Evolutionary conservation across 2,888 invertebrate genomes (phyloP), one percentile per base, ranked within the genome.

Genomic region (Temnothorax unifasciatus): DNA sequence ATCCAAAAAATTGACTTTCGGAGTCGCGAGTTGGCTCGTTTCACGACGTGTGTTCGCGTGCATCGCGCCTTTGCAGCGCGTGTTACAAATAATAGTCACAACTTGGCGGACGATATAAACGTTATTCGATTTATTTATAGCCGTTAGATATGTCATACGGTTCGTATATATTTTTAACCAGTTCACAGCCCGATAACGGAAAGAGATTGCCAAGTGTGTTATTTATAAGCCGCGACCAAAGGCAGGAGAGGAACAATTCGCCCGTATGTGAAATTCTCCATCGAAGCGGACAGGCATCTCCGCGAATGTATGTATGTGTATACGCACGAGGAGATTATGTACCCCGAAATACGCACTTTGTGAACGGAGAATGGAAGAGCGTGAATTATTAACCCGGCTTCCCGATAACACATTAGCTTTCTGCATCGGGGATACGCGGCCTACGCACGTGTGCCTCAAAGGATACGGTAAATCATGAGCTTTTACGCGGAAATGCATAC

Each of bases 171-270:
- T 79, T 79, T 79, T 79, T 81, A 81, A 81, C 71, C 71, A 41
- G 71, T 81, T 81, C 79, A 71, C 71, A 81, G 79, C 71, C 71
- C 79, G 79, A 81, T 81, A 59, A 61, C 71, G 71, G 79, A 71
- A 81, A 81, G 79, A n/a, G 25, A 81, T 81, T 38, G 68, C 66
- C 77, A 77, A 77, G 68, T 34, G 68, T 57, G 71, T 81, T 71
- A 81, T 81, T 81, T 81, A 81, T 81, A 71, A 71, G 71, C 9
- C 47, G 71, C 59, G 59, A 50, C 34, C 47, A 47, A 29, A 69
- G 57, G 57, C 41, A 18, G 29, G 29, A 18, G 2, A 18, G 2
- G 44, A 81, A 79, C 71, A 71, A 57, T 57, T 47, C 29, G 57
- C n/a, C 34, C 41, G 47, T 9, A 21, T 38, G 44, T n/a, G 15